Evolutionary conservation across 2,888 invertebrate genomes (phyloP).

Genomic region (Cephus rjabovi): DNA sequence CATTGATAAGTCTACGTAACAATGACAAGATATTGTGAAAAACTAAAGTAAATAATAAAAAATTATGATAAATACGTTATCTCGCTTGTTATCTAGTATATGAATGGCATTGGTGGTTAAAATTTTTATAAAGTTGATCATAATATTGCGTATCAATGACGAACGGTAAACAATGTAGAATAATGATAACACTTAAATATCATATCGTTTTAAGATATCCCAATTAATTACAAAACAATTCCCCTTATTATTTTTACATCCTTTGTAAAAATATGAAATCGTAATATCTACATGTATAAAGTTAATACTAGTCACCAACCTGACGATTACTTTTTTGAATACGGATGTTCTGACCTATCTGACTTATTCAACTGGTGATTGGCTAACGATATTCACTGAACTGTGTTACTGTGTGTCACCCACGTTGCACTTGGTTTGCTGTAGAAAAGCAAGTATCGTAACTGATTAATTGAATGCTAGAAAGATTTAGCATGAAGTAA

Average conservation of each 20-base stretch:
- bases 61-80: not conserved
- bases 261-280: not conserved
- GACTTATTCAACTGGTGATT: not conserved
- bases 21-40: not conserved
- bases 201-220: not conserved
- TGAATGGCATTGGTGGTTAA: not conserved
- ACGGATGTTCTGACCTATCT: not conserved
- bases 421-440: not conserved
- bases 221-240: not conserved
- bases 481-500: not conserved
- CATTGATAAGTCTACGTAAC: not conserved
- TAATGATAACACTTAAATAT: not conserved
- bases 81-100: not conserved
- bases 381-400: not conserved
- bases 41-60: not conserved
- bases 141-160: not conserved
- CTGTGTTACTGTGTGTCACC: not conserved
- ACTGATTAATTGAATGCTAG: not conserved
- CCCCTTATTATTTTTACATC: not conserved
- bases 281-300: not conserved
- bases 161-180: not conserved
- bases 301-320: not conserved
- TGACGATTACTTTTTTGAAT: not conserved
- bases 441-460: not conserved
- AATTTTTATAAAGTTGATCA: not conserved